Evolutionary conservation across 2,888 invertebrate genomes (phyloP), one percentile per base, ranked within the genome.

Genomic region (Tipula confusa): DNA sequence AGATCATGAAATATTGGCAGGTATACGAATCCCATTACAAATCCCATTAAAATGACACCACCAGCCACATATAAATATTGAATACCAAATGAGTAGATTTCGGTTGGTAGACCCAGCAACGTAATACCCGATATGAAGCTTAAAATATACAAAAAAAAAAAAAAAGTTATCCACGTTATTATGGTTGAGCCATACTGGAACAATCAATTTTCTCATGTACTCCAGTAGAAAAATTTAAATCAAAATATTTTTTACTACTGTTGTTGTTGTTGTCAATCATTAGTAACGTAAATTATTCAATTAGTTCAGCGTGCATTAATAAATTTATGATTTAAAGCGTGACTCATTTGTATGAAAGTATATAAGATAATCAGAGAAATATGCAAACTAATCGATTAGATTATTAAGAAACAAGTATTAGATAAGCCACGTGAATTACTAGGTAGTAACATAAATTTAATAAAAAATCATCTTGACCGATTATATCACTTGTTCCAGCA

Each of bases 101-200:
- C 95, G 0, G 95, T 95, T 0, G 95, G 95, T 7, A 94, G 93
- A 2, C 95, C 95, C 84, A 95, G 90, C 36, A 96, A 88, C 0
- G 95, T 95, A 85, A 95, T 95, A 1, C 95, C 95, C 13, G 95
- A 95, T 84, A 95, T 92, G 85, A 94, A 95, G 88, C 95, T 93
- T 88, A 84, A 87, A 87, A 79, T 64, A 79, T 43, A 28, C 5
- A 29, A 6, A 82, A 13, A 79, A 79, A 80, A 28, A 79, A 29
- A 6, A 82, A 13, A 79, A 64, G 82, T 33, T 82, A 33, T 11
- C 79, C 29, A 43, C 79, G 31, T 18, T 83, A 80, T 24, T 18
- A 83, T 7, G 43, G 15, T 43, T 43, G 9, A 64, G 9, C 13
- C 9, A 64, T 18, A 9, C 18, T 64, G 24, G 24, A 64, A 64